Evolutionary conservation across 92 coral and sea anemone genomes (phyloP), one percentile per base, ranked within the genome.

Genomic region (Phenganax subtilis): DNA sequence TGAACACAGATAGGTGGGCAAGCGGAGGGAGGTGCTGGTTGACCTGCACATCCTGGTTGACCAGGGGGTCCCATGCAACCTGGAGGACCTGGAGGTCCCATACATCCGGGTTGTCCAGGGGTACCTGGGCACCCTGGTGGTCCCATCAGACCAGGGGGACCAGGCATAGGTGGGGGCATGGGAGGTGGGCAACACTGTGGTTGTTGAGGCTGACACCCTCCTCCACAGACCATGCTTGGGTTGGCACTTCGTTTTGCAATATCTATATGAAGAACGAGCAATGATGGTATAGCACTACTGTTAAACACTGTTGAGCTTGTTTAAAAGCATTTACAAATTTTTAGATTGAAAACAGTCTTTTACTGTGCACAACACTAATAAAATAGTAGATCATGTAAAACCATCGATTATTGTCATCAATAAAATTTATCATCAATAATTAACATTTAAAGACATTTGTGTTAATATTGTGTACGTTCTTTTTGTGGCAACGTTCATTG

Each of bases 1-100:
- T 94, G 97, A 84, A 94, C 87, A 79, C 98, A 94, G 52, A 94
- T 85, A 3, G 98, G 98, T 55, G 98, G 90, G 72, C 98, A 94
- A 31, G 90, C 90, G 15, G 97, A 91, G 15, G 97, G 91, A 17
- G 97, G 97, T 67, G 97, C 97, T 2, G 98, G 98, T 11, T 89
- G 92, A 65, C 98, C 98, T 61, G 91, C 89, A 59, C 88, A 85
- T 56, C 98, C 98, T n/a, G 98, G 98, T 54, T 88, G 82, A 12
- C 98, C 97, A 10, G 90, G 87, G 12, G 99, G 96, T 29, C 97
- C 97, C 89, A 89, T 86, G 29, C 96, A 94, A 47, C 91, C 91
- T 80, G 77, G 76, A 10, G 91, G 96, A 80, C 97, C 97, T 81
- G 86, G 86, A 30, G 87, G 88, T 76, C 97, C 97, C 87, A 77